Evolutionary conservation across 2,888 invertebrate species (phyloP).

Genomic region (Mimas tiliae): DNA sequence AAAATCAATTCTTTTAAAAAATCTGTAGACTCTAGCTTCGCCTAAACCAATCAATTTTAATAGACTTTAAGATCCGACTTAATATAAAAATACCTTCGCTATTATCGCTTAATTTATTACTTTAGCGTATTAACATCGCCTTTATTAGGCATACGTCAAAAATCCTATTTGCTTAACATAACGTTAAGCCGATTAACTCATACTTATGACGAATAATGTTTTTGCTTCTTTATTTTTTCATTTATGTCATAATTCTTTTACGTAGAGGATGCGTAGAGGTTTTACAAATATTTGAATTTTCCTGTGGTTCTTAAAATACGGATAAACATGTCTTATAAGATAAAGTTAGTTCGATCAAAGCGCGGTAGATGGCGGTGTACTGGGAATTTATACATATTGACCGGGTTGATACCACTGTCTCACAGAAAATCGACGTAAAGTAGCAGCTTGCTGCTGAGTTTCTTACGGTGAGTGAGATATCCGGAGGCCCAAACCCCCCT

Average conservation of each 20-base stretch:
- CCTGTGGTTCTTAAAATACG: neutral
- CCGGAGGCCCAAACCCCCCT: too few relatives aligned
- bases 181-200: slow-evolving; percentile 74
- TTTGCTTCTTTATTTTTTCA: slow-evolving; percentile 58
- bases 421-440: too few relatives aligned
- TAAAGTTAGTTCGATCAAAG: neutral
- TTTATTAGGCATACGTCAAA: slow-evolving; percentile 49
- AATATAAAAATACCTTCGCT: slow-evolving; percentile 41
- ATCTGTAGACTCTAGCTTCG: too few relatives aligned
- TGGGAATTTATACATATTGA: neutral
- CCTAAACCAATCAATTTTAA: neutral
- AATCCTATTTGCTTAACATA: slow-evolving; percentile 68
- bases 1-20: too few relatives aligned
- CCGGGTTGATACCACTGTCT: too few relatives aligned
- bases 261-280: neutral
- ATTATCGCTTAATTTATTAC: slow-evolving; percentile 62
- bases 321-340: neutral
- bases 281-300: slow-evolving; percentile 9
- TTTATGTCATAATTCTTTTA: slow-evolving; percentile 55
- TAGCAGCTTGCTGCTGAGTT: too few relatives aligned
- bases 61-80: neutral
- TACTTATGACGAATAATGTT: slow-evolving; percentile 66
- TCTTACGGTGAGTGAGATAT: too few relatives aligned
- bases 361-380: slow-evolving; percentile 4
- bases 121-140: slow-evolving; percentile 43